Conservation (phyloP, 2,797 vertebrate genomes). For the Macrochelys suwanniensis region DNA sequence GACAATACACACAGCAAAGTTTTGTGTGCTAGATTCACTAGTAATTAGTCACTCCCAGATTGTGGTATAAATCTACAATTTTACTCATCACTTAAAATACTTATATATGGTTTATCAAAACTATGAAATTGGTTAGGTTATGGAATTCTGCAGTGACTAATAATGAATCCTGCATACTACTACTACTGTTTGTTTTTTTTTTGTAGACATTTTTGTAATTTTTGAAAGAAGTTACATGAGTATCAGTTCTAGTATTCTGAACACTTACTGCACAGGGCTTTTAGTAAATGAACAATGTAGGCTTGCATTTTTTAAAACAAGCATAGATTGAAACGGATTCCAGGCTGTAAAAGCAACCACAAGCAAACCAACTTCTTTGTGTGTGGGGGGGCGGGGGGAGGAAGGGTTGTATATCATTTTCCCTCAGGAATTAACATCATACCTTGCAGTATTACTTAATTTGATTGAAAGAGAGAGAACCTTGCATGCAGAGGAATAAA, state of each 20-base stretch:
- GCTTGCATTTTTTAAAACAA: constrained; percentile 70
- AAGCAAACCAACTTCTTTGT: constrained; percentile 64
- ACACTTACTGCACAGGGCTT: constrained; percentile 56
- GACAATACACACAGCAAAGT: neutral
- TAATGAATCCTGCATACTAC: neutral
- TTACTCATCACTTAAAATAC: constrained; percentile 17
- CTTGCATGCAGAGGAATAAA: constrained; percentile 29
- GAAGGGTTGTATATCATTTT: constrained; percentile 67
- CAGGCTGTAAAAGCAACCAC: constrained; percentile 53
- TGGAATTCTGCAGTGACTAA: constrained; percentile 39
- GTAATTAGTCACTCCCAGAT: neutral
- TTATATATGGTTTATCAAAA: constrained; percentile 52
- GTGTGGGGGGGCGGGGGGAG: neutral
- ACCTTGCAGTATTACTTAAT: constrained; percentile 55
- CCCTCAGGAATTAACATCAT: constrained; percentile 66
- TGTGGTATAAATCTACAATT: constrained; percentile 53
- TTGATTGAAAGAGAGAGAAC: constrained; percentile 40
- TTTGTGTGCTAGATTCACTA: neutral
- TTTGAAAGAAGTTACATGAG: constrained; percentile 53
- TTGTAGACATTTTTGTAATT: constrained; percentile 53
- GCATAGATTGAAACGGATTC: constrained; percentile 71
- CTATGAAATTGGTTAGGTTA: constrained; percentile 61
- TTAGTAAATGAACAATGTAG: constrained; percentile 73
- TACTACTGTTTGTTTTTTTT: constrained; percentile 65
- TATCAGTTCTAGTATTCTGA: constrained; percentile 66